Conservation (phyloP, 2,797 vertebrate species). For the Argentina silus region DNA sequence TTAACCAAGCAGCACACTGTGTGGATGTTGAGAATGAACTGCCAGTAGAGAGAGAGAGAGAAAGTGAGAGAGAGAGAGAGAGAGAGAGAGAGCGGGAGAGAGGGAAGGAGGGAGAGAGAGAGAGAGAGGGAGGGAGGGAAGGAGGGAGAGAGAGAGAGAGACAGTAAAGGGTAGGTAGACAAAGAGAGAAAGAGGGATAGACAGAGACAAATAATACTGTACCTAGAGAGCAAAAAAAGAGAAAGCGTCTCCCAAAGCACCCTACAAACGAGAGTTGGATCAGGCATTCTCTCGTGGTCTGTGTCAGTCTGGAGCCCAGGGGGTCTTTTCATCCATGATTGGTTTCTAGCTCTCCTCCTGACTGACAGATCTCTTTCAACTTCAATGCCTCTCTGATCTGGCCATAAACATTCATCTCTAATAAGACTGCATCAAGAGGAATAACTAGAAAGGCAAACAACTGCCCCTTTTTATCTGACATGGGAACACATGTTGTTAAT, state of each 20-base stretch:
- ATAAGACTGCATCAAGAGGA: neutral
- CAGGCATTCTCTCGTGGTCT: neutral
- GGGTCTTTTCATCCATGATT: neutral
- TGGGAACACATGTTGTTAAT: too few species aligned
- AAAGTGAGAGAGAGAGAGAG: too few species aligned
- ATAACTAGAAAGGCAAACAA: neutral
- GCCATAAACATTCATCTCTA: neutral
- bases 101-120: neutral
- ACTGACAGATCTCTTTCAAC: neutral
- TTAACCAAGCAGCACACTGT: slow-evolving; percentile 29
- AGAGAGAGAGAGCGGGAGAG: too few species aligned
- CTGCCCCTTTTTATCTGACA: too few species aligned
- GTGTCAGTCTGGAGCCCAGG: neutral
- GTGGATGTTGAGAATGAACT: neutral
- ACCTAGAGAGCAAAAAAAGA: neutral
- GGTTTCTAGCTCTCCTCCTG: slow-evolving; percentile 4
- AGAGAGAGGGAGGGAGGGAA: neutral
- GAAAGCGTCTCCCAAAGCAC: neutral
- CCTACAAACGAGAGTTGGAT: neutral
- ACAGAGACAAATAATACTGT: neutral
- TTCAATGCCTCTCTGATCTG: slow-evolving; percentile 7
- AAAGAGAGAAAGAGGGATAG: neutral
- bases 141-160: neutral
- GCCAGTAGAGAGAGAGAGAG: neutral
- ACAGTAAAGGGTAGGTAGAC: neutral